phyloP scores from a whole-genome alignment of 2,888 invertebrate genomes.

The Caenorhabditis sulstoni region DNA sequence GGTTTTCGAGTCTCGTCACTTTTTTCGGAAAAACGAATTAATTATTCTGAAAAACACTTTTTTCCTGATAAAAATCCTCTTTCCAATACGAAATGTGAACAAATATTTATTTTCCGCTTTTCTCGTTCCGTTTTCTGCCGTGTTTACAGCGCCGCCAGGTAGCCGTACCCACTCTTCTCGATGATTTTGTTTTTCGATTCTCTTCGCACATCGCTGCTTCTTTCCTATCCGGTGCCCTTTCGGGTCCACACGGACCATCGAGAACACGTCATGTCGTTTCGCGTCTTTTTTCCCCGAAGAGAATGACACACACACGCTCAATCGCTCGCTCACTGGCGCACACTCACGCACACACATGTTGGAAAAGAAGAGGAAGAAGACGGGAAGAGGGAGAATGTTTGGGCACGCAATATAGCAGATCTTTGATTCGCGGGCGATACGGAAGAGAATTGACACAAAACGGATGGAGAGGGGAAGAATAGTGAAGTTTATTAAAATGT shows the following conservation, averaged over 20 bases:
- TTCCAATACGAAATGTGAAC: background rate
- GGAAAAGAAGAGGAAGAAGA: background rate
- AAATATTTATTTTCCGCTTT: slow-evolving; percentile 34
- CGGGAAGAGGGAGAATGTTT: slow-evolving; percentile 25
- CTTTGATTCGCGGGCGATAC: slow-evolving; percentile 28
- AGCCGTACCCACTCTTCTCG: background rate
- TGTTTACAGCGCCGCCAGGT: slow-evolving; percentile 14
- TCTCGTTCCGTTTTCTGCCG: background rate
- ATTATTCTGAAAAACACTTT: no score
- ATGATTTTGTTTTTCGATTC: slow-evolving; percentile 7
- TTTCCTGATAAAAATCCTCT: no score
- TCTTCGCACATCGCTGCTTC: background rate
- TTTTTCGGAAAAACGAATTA: no score
- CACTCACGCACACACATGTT: background rate
- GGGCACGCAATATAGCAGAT: slow-evolving; percentile 34
- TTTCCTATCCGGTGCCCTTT: slow-evolving; percentile 2
- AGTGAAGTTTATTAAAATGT: slow-evolving; percentile 10
- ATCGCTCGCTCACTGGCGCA: slow-evolving; percentile 19
- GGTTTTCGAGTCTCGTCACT: no score
- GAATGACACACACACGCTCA: slow-evolving; percentile 20
- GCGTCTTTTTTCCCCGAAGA: slow-evolving; percentile 10
- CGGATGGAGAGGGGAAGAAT: background rate
- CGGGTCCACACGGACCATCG: slow-evolving; percentile 16
- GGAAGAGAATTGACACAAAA: background rate
- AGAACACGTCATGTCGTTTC: slow-evolving; percentile 34